Base-by-base conservation (phyloP, 2,113 vertebrate genomes). In the Mormyrus lacerda region DNA sequence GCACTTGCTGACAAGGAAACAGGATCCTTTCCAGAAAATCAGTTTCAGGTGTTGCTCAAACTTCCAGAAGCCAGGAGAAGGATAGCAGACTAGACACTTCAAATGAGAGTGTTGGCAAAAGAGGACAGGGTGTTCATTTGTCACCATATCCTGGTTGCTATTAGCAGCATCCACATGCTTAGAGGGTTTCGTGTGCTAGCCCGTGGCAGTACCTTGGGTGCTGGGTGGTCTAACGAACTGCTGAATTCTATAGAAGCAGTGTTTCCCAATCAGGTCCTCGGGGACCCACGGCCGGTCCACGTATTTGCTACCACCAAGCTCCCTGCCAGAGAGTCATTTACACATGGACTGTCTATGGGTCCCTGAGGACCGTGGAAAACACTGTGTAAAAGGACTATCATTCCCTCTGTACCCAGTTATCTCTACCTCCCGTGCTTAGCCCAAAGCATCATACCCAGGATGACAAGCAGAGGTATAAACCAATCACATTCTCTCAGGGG, bases 21-120 rank as follows among this genome's bases (percentile, higher is more conserved):
- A 6, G 50, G 5, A 55, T 87, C 50, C 31, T 87, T 87, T 53
- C 27, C 85, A 87, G 85, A 55, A 87, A 84, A 51, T 87, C 85
- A 21, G 85, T 55, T 87, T 87, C 85, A 87, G 11, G 35, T 87
- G 85, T 48, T 7, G 31, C 4, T 6, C 47, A 35, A 17, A 7
- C 50, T 53, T 87, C 27, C 9, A 21, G 4, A 21, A 51, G 47
- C 27, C 47, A 87, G 27, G 31, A 87, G 85, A 48, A 1, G 27
- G 47, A 87, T 39, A 48, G 31, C 50, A 87, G 48, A 53, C 27
- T 15, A 31, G 50, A 87, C 50, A 55, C 85, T 11, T 21, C 47
- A 87, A 19, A 55, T 19, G 85, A 55, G 27, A 53, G 48, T 17
- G 47, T 15, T 51, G n/a, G 44, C 45, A 19, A 15, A 51, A 53